Evolutionary conservation across 1,140 invertebrate genomes (phyloP).

Genomic region (Caenorhabditis inopinata): DNA sequence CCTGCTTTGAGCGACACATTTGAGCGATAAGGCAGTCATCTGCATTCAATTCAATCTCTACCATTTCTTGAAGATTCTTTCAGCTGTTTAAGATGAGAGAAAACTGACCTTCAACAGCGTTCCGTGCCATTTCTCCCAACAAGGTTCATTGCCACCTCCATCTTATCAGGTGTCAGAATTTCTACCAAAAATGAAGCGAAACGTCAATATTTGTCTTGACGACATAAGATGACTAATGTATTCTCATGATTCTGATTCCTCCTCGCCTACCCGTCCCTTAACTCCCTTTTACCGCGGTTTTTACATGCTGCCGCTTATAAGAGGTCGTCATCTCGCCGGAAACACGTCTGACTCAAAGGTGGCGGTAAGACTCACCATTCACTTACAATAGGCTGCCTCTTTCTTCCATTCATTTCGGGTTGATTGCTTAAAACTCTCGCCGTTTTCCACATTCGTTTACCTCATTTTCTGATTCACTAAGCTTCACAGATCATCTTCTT

Average conservation of each 20-base stretch:
- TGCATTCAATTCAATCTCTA: not conserved
- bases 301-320: not conserved
- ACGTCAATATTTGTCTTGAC: conserved; percentile 6
- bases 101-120: not conserved
- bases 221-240: conserved; percentile 26
- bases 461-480: not conserved
- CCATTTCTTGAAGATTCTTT: not conserved
- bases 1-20: too few relatives aligned
- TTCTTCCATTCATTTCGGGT: not conserved
- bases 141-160: not conserved
- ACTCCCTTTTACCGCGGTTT: not conserved
- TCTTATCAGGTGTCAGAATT: conserved; percentile 32
- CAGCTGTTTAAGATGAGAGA: too few relatives aligned
- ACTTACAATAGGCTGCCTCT: not conserved
- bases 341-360: conserved; percentile 26
- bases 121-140: not conserved
- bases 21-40: too few relatives aligned
- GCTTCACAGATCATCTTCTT: not conserved
- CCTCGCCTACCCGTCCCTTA: not conserved
- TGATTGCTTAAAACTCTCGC: not conserved
- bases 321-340: conserved; percentile 5
- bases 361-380: not conserved
- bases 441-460: too few relatives aligned
- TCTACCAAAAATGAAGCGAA: not conserved
- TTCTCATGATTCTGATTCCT: not conserved